Evolutionary conservation across 1,140 invertebrate genomes (phyloP), one percentile per base, ranked within the genome.

Genomic region (Orussus abietinus): DNA sequence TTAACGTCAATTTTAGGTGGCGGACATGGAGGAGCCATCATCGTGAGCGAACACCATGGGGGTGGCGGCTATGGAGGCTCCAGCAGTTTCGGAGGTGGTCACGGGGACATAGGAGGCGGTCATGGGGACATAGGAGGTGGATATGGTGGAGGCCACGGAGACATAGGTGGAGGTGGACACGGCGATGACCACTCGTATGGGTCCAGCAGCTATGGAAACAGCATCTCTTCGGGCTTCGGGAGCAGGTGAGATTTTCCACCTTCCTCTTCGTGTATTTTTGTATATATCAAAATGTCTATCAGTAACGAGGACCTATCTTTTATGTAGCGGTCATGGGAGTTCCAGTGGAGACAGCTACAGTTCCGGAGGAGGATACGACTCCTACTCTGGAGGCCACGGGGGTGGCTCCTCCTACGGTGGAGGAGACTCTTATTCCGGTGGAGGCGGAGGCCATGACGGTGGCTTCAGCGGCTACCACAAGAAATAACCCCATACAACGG

Each of bases 391-490:
- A 2, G 55, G 57, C 13, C 45, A 55, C 6, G 33, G 48, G 11
- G 48, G 47, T n/a, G 33, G 20, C 2, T 35, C 18, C 4, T 41
- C 20, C 7, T 41, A 15, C 17, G 20, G 44, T 11, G 33, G 38
- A 14, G 38, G 38, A 15, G 38, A 32, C 10, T 42, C 30, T 15
- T 42, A 35, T 11, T 47, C 45, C 3, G 19, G 13, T 10, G 38
- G 32, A 15, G 38, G 45, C n/a, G 38, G 43, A 17, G 43, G 43
- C 4, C 19, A 32, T n/a, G 38, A 46, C 4, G 45, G 54, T 18
- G 53, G 57, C 20, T 57, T 59, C 30, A 38, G 50, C 2, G 53
- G 57, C 18, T 59, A 59, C 13, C 47, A 55, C 14, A 53, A 59
- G 15, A 49, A 45, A 25, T 53, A 57, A 38, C n/a, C n/a, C n/a